Base-by-base conservation (phyloP, 2,888 invertebrate species). In the Thelaira solivaga region DNA sequence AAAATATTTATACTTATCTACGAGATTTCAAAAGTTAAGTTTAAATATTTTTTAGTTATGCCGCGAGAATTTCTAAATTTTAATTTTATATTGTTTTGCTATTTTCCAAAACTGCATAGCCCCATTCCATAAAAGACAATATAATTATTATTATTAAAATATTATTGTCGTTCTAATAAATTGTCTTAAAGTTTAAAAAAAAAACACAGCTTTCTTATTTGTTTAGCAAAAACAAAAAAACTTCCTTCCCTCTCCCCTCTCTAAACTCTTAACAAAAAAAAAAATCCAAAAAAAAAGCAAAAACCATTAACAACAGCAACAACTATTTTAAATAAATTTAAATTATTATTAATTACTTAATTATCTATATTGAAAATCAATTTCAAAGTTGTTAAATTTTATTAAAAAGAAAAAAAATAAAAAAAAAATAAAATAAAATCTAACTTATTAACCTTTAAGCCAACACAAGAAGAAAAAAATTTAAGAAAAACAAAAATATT, bases 311-410 rank as follows among this genome's bases (percentile, higher is more conserved):
- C n/a, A n/a, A n/a, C n/a, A n/a, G n/a, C n/a, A n/a, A n/a, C 47
- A 57, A 68, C 61, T 68, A 74, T 74, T 74, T 78, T 68, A 61
- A 69, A 61, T 26, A 74, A 69, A 74, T 78, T 78, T 45, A 53
- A 47, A 71, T 78, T 78, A 78, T 61, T 73, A 76, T 76, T 62
- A 72, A 67, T 72, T 72, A 76, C 67, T 76, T 62, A 72, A 67
- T 72, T 72, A 76, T 72, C 78, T 78, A 74, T 78, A 78, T 78
- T 74, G 69, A 78, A 69, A 73, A 69, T 69, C 59, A 65, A 78
- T 78, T 74, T 74, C 73, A 78, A 78, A 74, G 74, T 74, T 78
- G 78, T 78, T 78, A 78, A 74, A 78, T 73, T 80, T 80, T 80
- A 69, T 64, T 62, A 29, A 45, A 36, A 22, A 49, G 20, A 57